Evolutionary conservation across 2,113 vertebrate genomes (phyloP), one percentile per base, ranked within the genome.

Genomic region (Manacus vitellinus): DNA sequence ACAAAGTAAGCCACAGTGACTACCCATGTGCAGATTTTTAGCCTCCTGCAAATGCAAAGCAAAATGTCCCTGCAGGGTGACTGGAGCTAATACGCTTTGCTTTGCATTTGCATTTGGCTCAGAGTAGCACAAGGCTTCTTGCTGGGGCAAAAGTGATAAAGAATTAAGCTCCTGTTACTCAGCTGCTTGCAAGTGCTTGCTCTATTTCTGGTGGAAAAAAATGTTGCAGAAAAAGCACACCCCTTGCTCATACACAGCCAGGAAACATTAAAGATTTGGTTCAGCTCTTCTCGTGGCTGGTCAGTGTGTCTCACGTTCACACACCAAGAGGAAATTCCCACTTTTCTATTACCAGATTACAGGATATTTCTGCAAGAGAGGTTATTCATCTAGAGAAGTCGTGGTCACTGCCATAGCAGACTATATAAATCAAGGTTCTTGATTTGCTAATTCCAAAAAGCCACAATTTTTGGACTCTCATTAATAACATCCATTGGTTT

Each of bases 1-100:
- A 79, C 56, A 47, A 72, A 92, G 21, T 43, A 23, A 94, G 43
- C 65, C 63, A 31, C 1, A 0, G 82, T 73, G 58, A 61, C 78
- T 73, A 20, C 62, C 27, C 75, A 30, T 12, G 55, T 51, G 88
- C 72, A 94, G 86, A 30, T 63, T 80, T 86, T 62, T 46, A 88
- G 62, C 85, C 72, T 90, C 55, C 91, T 76, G 46, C 55, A 88
- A 77, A 86, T 30, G 83, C 86, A 74, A 92, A 92, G 15, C 63
- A 84, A 90, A 86, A 92, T 16, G 41, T 92, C 88, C 88, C 91
- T 92, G 92, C 82, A 66, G 95, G 88, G 85, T 92, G 96, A 37
- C 72, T 93, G 91, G 71, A 83, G 68, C 68, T 96, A 73, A 92
- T 77, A 44, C 0, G 4, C 71, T 93, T 88, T 73, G 8, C 54